Evolutionary conservation across 2,797 vertebrate genomes (phyloP).

Genomic region (Pseudotriccus pelzelni): DNA sequence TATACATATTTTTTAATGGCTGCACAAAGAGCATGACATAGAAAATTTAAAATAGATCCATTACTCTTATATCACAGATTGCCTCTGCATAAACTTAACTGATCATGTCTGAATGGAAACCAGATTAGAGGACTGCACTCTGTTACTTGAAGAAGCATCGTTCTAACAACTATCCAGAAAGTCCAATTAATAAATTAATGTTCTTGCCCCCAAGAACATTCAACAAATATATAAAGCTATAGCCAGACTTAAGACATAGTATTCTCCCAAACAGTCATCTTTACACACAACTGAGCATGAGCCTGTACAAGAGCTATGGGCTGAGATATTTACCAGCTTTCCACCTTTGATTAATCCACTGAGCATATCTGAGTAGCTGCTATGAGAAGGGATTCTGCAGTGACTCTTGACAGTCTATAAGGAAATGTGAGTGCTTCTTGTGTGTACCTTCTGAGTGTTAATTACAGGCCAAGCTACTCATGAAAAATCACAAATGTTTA

Average conservation of each 20-base stretch:
- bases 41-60: neutral
- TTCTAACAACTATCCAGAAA: neutral
- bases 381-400: neutral
- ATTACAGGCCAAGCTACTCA: neutral
- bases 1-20: neutral
- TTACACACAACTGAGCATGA: neutral
- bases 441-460: neutral
- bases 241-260: neutral
- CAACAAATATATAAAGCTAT: neutral
- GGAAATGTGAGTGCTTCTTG: neutral
- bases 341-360: neutral
- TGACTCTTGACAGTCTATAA: neutral
- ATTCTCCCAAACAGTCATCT: neutral
- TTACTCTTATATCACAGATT: neutral
- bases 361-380: neutral
- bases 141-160: neutral
- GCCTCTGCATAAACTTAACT: neutral
- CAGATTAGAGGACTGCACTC: neutral
- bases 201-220: neutral
- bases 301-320: neutral
- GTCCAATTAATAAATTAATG: neutral
- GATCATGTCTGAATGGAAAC: neutral
- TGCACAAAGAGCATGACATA: neutral
- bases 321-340: neutral
- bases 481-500: neutral